Conservation (phyloP, 2,888 invertebrate species). For the Cepaea hortensis region DNA sequence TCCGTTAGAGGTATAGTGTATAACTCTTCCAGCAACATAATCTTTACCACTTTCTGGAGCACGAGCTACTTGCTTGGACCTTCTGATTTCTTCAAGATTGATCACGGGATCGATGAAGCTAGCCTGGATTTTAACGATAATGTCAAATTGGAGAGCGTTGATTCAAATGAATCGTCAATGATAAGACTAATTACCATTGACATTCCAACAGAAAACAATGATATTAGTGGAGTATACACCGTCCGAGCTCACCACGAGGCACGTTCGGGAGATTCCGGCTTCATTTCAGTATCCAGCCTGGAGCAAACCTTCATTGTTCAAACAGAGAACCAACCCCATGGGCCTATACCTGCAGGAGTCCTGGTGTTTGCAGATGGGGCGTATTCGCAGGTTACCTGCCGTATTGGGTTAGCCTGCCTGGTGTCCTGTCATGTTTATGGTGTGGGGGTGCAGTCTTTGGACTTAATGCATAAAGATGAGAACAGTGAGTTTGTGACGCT, state of each 20-base stretch:
- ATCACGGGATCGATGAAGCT: background rate
- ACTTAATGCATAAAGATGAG: slow-evolving; percentile 12
- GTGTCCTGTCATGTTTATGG: slow-evolving; percentile 13
- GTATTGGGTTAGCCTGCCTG: background rate
- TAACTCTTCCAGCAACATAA: slow-evolving; percentile 6
- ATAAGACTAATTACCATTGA: background rate
- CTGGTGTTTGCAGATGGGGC: slow-evolving; percentile 6
- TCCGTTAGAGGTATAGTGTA: slow-evolving; percentile 10
- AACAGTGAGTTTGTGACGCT: slow-evolving; percentile 15
- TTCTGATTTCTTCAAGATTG: slow-evolving; percentile 8
- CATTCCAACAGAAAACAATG: slow-evolving; percentile 22
- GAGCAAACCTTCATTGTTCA: background rate
- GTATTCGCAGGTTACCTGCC: background rate
- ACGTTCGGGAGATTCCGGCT: background rate
- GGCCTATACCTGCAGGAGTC: slow-evolving; percentile 3
- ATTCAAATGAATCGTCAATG: background rate
- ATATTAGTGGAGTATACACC: slow-evolving; percentile 29
- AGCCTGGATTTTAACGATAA: background rate
- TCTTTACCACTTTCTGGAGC: slow-evolving; percentile 16
- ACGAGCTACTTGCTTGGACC: slow-evolving; percentile 4
- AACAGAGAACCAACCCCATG: background rate
- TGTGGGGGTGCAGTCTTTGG: background rate
- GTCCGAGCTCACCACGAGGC: slow-evolving; percentile 17
- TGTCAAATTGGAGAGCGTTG: background rate
- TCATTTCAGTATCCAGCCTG: slow-evolving; percentile 1